A percentile compares a stretch with the other conserved stretches of the same genome.
Evolutionary conservation across 2,113 vertebrate species (phyloP).

Genomic region (Neodontobutis hainanensis): DNA sequence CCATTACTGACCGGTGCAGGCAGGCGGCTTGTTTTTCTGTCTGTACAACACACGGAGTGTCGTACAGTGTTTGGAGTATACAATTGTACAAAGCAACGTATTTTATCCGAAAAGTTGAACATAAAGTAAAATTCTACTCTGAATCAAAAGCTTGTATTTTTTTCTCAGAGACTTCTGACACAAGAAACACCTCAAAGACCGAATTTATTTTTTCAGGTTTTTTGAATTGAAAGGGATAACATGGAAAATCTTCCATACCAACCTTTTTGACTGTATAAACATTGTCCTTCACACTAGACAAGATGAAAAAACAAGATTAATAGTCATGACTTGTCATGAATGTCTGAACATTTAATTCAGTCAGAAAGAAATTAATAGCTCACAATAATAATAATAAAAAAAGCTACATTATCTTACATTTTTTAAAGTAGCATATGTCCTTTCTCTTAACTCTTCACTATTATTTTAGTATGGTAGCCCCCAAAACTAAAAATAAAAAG

Average conservation of each 20-base stretch:
- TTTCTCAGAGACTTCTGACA: neutral
- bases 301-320: conserved; percentile 9
- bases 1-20: conserved; percentile 14
- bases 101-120: conserved; percentile 22
- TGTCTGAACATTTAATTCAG: no score
- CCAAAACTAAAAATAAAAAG: no score
- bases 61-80: neutral
- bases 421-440: no score
- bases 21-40: conserved; percentile 12
- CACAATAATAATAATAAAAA: no score
- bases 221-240: conserved; percentile 14
- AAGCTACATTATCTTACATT: no score
- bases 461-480: no score
- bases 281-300: neutral
- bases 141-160: conserved; percentile 21
- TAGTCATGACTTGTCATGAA: neutral
- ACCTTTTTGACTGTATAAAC: conserved; percentile 11
- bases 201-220: conserved; percentile 41
- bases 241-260: conserved; percentile 29
- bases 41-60: neutral
- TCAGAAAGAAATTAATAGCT: no score
- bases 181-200: neutral
- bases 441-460: no score
- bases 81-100: conserved; percentile 27
- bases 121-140: conserved; percentile 23